Evolutionary conservation across 2,888 invertebrate species (phyloP).

Genomic region (Eupithecia tripunctaria): DNA sequence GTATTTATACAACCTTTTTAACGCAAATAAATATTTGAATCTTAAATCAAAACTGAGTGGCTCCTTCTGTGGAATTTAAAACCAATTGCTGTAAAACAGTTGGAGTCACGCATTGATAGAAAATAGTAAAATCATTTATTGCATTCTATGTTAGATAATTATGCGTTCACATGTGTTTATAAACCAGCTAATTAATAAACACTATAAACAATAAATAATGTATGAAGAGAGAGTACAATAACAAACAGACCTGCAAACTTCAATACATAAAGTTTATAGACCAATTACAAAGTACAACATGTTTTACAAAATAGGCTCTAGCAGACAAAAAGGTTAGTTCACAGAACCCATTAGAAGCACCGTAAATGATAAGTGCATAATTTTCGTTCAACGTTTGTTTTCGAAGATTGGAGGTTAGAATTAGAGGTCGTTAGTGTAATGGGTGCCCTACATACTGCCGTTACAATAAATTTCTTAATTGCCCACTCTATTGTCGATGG

Average conservation of each 20-base stretch:
- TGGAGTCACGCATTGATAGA: background rate
- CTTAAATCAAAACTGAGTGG: too few relatives aligned
- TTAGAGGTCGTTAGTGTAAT: slow-evolving; percentile 77
- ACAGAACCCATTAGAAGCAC: slow-evolving; percentile 18
- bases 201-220: too few relatives aligned
- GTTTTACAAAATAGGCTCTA: background rate
- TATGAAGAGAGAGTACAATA: background rate
- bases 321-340: background rate
- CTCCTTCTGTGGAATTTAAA: background rate
- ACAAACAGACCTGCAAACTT: background rate
- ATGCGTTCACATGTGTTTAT: too few relatives aligned
- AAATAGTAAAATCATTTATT: too few relatives aligned
- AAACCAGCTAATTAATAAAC: too few relatives aligned
- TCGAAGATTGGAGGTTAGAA: slow-evolving; percentile 55
- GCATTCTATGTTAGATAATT: too few relatives aligned
- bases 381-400: slow-evolving; percentile 32
- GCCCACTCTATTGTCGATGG: slow-evolving; percentile 59
- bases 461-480: slow-evolving; percentile 82
- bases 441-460: slow-evolving; percentile 72
- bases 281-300: background rate
- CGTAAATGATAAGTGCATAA: slow-evolving; percentile 24
- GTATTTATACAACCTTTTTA: too few relatives aligned
- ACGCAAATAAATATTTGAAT: too few relatives aligned
- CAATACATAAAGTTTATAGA: background rate
- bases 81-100: background rate